Conservation (phyloP, 2,888 invertebrate genomes). For the Dioctria rufipes region DNA sequence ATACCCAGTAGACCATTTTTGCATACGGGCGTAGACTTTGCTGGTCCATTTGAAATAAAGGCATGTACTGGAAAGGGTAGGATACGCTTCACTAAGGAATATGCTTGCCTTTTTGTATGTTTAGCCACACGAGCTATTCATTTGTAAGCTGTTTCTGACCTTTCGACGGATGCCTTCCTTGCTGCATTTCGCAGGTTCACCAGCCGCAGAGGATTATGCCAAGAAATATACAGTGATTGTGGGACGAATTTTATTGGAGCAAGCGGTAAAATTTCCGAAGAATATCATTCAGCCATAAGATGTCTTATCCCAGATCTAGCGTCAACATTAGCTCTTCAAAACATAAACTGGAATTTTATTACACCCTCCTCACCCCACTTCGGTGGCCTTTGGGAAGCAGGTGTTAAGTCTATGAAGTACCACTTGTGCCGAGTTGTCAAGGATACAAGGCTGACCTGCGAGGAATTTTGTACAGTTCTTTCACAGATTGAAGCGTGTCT, state of each 20-base stretch:
- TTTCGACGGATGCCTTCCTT: constrained; percentile 39
- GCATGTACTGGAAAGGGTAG: constrained; percentile 13
- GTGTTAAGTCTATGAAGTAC: constrained; percentile 58
- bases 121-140: constrained; percentile 39
- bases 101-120: constrained; percentile 20
- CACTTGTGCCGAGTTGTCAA: constrained; percentile 59
- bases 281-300: too few species aligned
- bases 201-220: constrained; percentile 43
- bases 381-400: constrained; percentile 19
- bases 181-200: constrained; percentile 33
- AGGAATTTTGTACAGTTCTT: constrained; percentile 58
- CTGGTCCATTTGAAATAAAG: constrained; percentile 58
- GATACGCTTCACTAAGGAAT: constrained; percentile 53
- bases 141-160: constrained; percentile 32
- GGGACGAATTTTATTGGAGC: too few species aligned
- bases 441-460: constrained; percentile 24
- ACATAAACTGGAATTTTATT: constrained; percentile 12
- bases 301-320: not conserved
- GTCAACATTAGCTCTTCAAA: constrained; percentile 15
- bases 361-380: constrained; percentile 17
- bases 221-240: constrained; percentile 25
- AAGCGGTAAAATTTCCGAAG: too few species aligned
- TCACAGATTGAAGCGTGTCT: constrained; percentile 60
- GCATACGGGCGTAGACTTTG: constrained; percentile 60
- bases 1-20: constrained; percentile 57